These are phyloP conservation scores for Carposina sasakii DNA, from an alignment of 1,140 invertebrate species.

Conservation along the genomic window DNA sequence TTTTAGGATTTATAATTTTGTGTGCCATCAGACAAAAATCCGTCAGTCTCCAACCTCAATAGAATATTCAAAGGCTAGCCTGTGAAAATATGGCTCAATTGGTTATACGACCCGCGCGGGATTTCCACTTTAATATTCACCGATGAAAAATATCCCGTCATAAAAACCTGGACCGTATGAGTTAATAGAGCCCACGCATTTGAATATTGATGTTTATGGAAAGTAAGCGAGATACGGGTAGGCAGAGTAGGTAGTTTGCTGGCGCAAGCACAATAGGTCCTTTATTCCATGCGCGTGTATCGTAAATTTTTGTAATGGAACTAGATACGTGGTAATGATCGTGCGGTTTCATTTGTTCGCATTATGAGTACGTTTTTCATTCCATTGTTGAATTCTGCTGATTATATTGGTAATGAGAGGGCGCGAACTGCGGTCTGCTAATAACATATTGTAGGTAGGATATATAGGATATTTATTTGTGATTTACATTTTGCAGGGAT, in stretches of 20 bases:
- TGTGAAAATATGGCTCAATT: slow-evolving; percentile 62
- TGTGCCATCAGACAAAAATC: too few species aligned
- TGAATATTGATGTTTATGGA: slow-evolving; percentile 67
- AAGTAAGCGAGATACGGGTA: too few species aligned
- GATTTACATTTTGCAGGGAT: too few species aligned
- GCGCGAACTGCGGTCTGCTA: too few species aligned
- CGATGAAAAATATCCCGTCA: slow-evolving; percentile 58
- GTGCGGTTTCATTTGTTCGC: too few species aligned
- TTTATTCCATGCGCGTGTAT: slow-evolving; percentile 21
- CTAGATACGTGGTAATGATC: slow-evolving; percentile 20
- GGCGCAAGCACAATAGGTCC: slow-evolving; percentile 28
- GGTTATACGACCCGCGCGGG: slow-evolving; percentile 40
- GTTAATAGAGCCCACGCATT: slow-evolving; percentile 52
- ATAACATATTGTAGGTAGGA: too few species aligned
- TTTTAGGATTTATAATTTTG: too few species aligned
- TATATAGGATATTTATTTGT: too few species aligned
- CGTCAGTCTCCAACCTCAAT: slow-evolving; percentile 51
- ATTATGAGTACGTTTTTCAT: too few species aligned
- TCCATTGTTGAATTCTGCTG: too few species aligned
- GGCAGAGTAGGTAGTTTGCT: slow-evolving; percentile 38
- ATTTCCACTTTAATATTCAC: slow-evolving; percentile 60
- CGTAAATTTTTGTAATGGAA: slow-evolving; percentile 37
- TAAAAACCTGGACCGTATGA: slow-evolving; percentile 60
- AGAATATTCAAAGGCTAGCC: slow-evolving; percentile 58
- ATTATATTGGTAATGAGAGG: too few species aligned